A percentile compares a stretch with the other conserved stretches of the same genome.
Conservation (phyloP, 92 coral and sea anemone species). For the Porites divaricata region DNA sequence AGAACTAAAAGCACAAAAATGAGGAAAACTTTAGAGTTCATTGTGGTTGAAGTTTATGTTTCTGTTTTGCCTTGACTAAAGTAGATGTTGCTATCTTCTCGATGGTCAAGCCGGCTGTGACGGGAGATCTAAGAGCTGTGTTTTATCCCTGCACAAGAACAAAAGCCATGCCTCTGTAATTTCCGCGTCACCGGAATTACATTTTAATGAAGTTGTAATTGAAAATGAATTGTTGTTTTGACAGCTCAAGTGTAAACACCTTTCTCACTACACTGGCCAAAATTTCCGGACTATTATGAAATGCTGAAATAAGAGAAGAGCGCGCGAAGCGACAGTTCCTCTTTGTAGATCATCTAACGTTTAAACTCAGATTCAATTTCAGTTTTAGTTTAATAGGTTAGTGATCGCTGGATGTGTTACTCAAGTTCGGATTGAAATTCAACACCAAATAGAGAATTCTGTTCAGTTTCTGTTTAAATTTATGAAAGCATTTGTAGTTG, state of each 20-base stretch:
- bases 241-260: conserved; percentile 31
- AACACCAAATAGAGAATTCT: not conserved
- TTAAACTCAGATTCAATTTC: conserved; percentile 1
- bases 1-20: conserved; percentile 69
- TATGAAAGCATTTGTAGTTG: not conserved
- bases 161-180: conserved; percentile 68
- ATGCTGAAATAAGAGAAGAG: not conserved
- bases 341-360: too few species aligned
- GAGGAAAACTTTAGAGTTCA: conserved; percentile 68
- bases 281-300: conserved; percentile 41
- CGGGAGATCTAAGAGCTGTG: conserved; percentile 1
- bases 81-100: not conserved
- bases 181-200: conserved; percentile 89
- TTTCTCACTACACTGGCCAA: conserved; percentile 1
- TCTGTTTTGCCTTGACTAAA: not conserved
- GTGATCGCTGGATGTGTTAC: not conserved
- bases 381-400: not conserved
- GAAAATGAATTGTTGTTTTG: conserved; percentile 51
- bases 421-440: not conserved
- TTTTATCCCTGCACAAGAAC: conserved; percentile 54
- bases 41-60: conserved; percentile 17
- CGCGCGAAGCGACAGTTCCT: not conserved
- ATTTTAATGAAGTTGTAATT: conserved; percentile 72
- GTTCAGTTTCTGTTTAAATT: not conserved
- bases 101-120: conserved; percentile 15